Evolutionary conservation across 1,140 invertebrate genomes (phyloP).

Genomic region (Achroia grisella): DNA sequence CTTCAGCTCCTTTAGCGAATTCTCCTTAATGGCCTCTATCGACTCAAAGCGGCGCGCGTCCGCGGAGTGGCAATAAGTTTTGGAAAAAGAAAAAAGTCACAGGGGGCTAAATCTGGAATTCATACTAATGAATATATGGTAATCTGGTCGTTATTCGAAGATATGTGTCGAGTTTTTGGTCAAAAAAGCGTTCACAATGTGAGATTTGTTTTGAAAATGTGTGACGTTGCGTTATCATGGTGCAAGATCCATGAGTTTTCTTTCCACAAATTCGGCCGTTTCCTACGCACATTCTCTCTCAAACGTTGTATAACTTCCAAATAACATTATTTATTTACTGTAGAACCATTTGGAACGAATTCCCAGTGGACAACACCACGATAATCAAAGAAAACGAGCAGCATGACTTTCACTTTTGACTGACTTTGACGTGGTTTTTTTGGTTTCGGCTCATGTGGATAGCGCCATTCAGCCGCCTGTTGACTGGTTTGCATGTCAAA

Average conservation of each 20-base stretch:
- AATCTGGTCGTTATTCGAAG: slow-evolving; percentile 8
- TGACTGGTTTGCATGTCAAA: neutral
- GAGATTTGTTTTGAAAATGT: slow-evolving; percentile 5
- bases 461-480: neutral
- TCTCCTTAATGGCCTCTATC: slow-evolving; percentile 4
- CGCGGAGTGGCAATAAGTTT: slow-evolving; percentile 7
- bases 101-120: too few species aligned
- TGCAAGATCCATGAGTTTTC: slow-evolving; percentile 9
- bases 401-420: slow-evolving; percentile 3
- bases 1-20: neutral
- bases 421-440: slow-evolving; percentile 4
- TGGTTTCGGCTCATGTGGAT: neutral
- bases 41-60: neutral
- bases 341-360: slow-evolving; percentile 33
- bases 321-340: slow-evolving; percentile 35
- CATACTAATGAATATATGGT: too few species aligned
- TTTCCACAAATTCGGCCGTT: too few species aligned
- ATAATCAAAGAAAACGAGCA: slow-evolving; percentile 5
- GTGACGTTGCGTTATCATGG: neutral
- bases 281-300: slow-evolving; percentile 21
- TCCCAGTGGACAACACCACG: neutral
- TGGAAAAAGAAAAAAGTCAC: slow-evolving; percentile 9
- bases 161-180: slow-evolving; percentile 10
- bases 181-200: slow-evolving; percentile 11
- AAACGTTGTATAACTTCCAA: slow-evolving; percentile 20